A percentile compares a stretch with the other conserved stretches of the same genome.
Conservation (phyloP, 2,888 invertebrate genomes). For the Malthinus flaveolus region DNA sequence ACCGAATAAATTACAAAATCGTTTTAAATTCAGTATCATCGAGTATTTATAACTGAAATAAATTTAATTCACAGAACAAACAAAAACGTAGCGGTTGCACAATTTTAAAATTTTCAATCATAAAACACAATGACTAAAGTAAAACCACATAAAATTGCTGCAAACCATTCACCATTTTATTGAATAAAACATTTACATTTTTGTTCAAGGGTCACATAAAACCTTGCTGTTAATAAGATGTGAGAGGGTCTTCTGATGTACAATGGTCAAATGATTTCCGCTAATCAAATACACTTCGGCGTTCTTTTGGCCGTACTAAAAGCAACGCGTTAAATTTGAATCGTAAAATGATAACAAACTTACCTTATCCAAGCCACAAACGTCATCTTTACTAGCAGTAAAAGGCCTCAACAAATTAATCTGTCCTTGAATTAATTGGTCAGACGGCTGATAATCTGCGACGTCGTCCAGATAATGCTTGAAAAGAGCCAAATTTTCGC, state of each 20-base stretch:
- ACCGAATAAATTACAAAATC: no score
- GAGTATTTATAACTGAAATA: no score
- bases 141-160: neutral
- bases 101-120: neutral
- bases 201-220: conserved; percentile 5
- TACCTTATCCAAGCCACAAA: conserved; percentile 48
- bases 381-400: conserved; percentile 49
- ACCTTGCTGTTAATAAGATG: conserved; percentile 62
- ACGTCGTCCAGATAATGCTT: conserved; percentile 42
- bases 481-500: conserved; percentile 38
- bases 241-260: conserved; percentile 66
- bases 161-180: conserved; percentile 7
- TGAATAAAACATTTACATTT: neutral
- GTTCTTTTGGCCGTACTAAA: conserved; percentile 61
- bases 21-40: no score
- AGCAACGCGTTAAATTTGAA: conserved; percentile 13
- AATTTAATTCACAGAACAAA: neutral
- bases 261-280: conserved; percentile 73
- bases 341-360: conserved; percentile 13
- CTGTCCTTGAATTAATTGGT: conserved; percentile 42
- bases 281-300: conserved; percentile 66
- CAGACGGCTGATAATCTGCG: conserved; percentile 37
- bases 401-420: conserved; percentile 46
- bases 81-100: neutral
- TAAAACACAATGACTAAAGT: neutral